Conservation (phyloP, 2,797 vertebrate genomes). For the Enteromius radiatus region DNA sequence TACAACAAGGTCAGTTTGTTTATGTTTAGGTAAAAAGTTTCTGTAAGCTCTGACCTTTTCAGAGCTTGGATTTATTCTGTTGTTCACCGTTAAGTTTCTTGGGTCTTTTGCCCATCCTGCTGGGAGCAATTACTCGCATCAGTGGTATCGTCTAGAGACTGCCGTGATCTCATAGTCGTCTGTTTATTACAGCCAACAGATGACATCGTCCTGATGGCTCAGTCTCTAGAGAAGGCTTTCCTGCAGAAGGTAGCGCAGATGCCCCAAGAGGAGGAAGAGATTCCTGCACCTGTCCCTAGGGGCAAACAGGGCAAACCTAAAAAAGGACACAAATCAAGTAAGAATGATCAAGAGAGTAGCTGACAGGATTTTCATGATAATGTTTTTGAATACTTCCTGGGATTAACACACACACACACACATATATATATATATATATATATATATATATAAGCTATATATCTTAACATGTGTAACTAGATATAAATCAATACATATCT, state of each 20-base stretch:
- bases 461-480: too few species aligned
- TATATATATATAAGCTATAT: too few species aligned
- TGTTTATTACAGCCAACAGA: conserved; percentile 83
- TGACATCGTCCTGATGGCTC: conserved; percentile 95
- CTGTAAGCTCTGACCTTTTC: not conserved
- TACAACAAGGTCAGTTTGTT: conserved; percentile 88
- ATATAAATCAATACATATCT: too few species aligned
- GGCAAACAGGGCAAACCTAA: conserved; percentile 82
- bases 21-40: not conserved
- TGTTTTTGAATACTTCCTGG: not conserved
- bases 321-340: conserved; percentile 75
- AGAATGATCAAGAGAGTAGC: not conserved
- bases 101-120: not conserved
- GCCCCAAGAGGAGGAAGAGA: conserved; percentile 90
- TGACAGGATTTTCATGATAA: not conserved
- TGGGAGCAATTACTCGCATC: not conserved
- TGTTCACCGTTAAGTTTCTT: not conserved
- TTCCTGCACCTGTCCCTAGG: conserved; percentile 82
- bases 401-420: too few species aligned
- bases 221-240: conserved; percentile 94
- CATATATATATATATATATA: too few species aligned
- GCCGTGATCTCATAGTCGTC: not conserved
- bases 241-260: conserved; percentile 95
- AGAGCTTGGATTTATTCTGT: not conserved
- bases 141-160: not conserved